Percentiles rank a stretch among this genome's conserved stretches.
Evolutionary conservation across 2,888 invertebrate species (phyloP).

Genomic region (Thumatha senex): DNA sequence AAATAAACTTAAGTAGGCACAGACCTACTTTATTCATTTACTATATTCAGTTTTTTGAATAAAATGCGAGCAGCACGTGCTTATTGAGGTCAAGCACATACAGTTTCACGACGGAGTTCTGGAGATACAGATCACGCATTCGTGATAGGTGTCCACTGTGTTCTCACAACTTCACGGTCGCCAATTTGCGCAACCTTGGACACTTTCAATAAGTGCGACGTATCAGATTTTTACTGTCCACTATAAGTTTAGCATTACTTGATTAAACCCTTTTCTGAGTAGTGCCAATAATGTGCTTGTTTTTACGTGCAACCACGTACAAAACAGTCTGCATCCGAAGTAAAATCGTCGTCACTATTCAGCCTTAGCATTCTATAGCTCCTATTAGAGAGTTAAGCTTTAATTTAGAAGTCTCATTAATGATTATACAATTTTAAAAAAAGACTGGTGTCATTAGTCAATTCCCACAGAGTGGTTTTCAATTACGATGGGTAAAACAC

Average conservation of each 20-base stretch:
- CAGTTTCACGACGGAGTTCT: constrained; percentile 28
- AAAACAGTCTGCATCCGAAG: background rate
- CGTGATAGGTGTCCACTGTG: constrained; percentile 19
- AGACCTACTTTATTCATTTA: background rate
- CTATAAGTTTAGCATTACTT: constrained; percentile 1
- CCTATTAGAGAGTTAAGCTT: no score
- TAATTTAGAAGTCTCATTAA: no score
- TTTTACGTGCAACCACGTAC: background rate
- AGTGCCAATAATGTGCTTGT: background rate
- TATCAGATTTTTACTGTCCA: constrained; percentile 19
- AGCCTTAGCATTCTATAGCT: background rate
- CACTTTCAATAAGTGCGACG: constrained; percentile 37
- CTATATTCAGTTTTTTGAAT: constrained; percentile 14
- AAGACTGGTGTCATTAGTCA: no score
- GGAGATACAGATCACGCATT: constrained; percentile 36
- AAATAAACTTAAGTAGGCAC: no score
- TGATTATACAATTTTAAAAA: no score
- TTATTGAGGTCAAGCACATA: constrained; percentile 42
- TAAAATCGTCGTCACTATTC: background rate
- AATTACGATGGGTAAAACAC: no score
- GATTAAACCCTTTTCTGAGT: constrained; percentile 1
- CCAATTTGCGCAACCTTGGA: constrained; percentile 40
- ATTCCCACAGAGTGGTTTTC: no score
- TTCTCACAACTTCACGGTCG: constrained; percentile 23
- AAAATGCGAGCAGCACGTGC: constrained; percentile 35